Evolutionary conservation across 2,797 vertebrate genomes (phyloP).

Genomic region (Enteromius fasciolatus): DNA sequence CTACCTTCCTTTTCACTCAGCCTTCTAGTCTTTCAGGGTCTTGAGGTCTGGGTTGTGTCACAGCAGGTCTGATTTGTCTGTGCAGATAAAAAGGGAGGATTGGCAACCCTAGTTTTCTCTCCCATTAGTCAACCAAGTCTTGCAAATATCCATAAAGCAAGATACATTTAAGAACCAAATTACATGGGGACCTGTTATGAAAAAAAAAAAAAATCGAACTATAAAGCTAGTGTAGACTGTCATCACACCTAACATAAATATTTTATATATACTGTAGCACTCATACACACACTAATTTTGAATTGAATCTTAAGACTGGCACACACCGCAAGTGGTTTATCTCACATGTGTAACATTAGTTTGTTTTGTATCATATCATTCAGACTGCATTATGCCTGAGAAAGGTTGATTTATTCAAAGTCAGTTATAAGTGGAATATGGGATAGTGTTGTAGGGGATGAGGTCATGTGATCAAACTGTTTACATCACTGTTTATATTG

Average conservation of each 20-base stretch:
- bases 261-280: background rate
- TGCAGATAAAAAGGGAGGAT: background rate
- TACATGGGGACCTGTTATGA: background rate
- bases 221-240: background rate
- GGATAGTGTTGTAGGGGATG: background rate
- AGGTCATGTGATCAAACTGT: background rate
- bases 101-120: background rate
- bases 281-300: background rate
- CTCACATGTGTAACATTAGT: background rate
- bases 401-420: conserved; percentile 1
- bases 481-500: background rate
- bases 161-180: background rate
- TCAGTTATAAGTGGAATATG: background rate
- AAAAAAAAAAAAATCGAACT: too few relatives aligned
- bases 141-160: background rate
- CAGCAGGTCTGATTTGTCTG: conserved; percentile 7
- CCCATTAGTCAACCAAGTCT: background rate
- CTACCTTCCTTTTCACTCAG: too few relatives aligned
- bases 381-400: background rate
- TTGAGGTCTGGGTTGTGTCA: conserved; percentile 12
- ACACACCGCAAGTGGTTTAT: background rate
- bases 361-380: background rate
- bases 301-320: background rate
- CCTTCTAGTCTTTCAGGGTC: too few relatives aligned
- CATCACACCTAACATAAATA: background rate